Evolutionary conservation across 92 coral and sea anemone genomes (phyloP).

Genomic region (Epizoanthus ramosus): DNA sequence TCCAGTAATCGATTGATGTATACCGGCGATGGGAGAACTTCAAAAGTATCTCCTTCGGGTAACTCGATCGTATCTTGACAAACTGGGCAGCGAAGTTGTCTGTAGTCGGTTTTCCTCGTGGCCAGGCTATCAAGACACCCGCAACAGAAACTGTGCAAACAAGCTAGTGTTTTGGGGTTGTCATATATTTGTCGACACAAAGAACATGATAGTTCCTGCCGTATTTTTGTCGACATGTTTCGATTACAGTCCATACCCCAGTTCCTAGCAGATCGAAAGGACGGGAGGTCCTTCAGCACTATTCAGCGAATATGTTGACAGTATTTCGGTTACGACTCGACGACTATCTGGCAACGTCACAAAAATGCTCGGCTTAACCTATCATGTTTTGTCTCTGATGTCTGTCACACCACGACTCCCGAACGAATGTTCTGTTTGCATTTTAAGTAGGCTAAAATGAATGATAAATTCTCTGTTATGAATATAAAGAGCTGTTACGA

Average conservation of each 20-base stretch:
- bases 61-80: conserved; percentile 37
- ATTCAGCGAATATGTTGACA: conserved; percentile 26
- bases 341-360: conserved; percentile 17
- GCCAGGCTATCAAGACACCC: conserved; percentile 44
- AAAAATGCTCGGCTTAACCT: conserved; percentile 23
- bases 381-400: neutral
- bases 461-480: conserved; percentile 14
- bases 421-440: conserved; percentile 30
- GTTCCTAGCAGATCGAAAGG: neutral
- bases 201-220: conserved; percentile 21
- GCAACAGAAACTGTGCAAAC: conserved; percentile 41
- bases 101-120: conserved; percentile 44
- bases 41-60: conserved; percentile 42
- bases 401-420: conserved; percentile 26
- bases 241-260: conserved; percentile 37
- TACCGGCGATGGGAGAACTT: conserved; percentile 40
- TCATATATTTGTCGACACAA: conserved; percentile 40
- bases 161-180: conserved; percentile 37
- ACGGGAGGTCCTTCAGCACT: conserved; percentile 39
- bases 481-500: conserved; percentile 1
- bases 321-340: conserved; percentile 21
- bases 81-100: conserved; percentile 43
- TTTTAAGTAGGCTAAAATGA: conserved; percentile 32
- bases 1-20: conserved; percentile 32
- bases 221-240: conserved; percentile 32